Evolutionary conservation across 2,113 vertebrate genomes (phyloP).

Genomic region (Lepidiolamprologus cunningtoni): DNA sequence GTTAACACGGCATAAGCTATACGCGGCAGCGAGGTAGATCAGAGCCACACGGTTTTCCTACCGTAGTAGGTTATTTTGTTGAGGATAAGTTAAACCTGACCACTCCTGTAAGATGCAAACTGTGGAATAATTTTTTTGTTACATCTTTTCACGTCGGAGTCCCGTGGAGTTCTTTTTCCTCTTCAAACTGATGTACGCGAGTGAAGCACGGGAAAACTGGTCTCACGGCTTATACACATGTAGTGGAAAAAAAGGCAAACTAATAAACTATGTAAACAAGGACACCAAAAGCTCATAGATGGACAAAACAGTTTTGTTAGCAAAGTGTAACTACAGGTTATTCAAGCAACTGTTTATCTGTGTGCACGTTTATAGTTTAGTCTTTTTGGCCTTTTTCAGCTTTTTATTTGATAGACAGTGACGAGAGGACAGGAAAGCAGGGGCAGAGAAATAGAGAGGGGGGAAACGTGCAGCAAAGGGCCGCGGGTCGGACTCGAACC

Average conservation of each 20-base stretch:
- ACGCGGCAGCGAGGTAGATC: no score
- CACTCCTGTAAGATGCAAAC: no score
- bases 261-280: background rate
- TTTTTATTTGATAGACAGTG: background rate
- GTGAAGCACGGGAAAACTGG: no score
- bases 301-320: background rate
- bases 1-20: no score
- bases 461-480: background rate
- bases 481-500: accelerated
- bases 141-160: no score
- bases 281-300: background rate
- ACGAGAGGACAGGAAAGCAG: background rate
- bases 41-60: no score
- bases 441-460: accelerated
- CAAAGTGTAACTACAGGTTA: background rate
- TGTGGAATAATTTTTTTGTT: no score
- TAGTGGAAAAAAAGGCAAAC: background rate
- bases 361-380: accelerated
- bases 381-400: background rate
- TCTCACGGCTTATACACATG: no score
- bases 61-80: no score
- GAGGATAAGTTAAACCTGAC: no score
- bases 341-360: background rate
- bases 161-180: no score
- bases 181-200: no score